Conservation (phyloP, 2,113 vertebrate genomes). For the Pelmatolapia mariae region DNA sequence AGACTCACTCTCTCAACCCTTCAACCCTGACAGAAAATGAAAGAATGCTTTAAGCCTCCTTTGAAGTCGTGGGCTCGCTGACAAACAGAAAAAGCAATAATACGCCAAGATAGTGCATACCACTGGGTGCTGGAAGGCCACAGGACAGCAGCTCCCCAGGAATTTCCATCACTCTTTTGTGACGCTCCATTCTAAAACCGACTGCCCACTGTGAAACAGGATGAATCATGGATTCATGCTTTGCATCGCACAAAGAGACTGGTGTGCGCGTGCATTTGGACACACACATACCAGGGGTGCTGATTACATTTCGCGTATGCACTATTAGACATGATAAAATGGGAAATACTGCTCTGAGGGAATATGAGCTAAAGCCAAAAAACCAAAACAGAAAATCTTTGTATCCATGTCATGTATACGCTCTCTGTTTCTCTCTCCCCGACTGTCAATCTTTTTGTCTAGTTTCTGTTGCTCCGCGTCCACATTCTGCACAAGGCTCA, state of each 20-base stretch:
- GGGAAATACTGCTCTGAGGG: background rate
- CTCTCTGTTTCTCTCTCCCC: background rate
- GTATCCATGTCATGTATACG: slow-evolving; percentile 13
- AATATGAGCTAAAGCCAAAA: background rate
- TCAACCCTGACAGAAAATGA: slow-evolving; percentile 35
- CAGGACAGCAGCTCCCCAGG: slow-evolving; percentile 34
- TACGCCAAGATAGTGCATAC: slow-evolving; percentile 23
- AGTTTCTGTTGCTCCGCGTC: slow-evolving; percentile 9
- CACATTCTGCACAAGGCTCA: slow-evolving; percentile 11
- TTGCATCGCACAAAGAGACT: background rate
- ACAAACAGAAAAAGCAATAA: slow-evolving; percentile 55
- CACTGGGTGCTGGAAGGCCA: slow-evolving; percentile 34
- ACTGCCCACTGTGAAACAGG: slow-evolving; percentile 44
- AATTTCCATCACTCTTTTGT: slow-evolving; percentile 56
- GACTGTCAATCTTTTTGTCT: slow-evolving; percentile 23
- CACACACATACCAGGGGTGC: background rate
- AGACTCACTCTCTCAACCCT: slow-evolving; percentile 26
- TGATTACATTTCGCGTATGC: background rate
- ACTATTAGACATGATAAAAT: background rate
- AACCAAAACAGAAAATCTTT: background rate
- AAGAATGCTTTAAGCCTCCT: slow-evolving; percentile 47
- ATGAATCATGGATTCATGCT: slow-evolving; percentile 41
- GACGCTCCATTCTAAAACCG: slow-evolving; percentile 26
- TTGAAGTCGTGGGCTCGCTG: slow-evolving; percentile 48
- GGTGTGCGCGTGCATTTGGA: background rate